Evolutionary conservation across 2,888 invertebrate species (phyloP).

Genomic region (Zeuzera pyrina): DNA sequence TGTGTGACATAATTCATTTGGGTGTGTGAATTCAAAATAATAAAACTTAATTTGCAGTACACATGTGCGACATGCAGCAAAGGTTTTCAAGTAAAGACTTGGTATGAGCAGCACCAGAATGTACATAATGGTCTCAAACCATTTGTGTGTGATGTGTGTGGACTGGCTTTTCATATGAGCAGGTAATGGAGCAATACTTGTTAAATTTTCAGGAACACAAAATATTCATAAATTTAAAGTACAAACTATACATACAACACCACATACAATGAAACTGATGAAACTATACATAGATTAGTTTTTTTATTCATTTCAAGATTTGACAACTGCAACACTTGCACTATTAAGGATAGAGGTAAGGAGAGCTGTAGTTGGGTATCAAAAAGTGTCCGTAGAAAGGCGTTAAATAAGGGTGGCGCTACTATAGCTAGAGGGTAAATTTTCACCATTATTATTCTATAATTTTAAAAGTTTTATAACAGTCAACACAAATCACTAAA

Average conservation of each 20-base stretch:
- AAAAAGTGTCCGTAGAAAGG: no score
- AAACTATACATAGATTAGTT: not conserved
- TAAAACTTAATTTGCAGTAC: conserved; percentile 26
- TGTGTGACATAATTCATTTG: no score
- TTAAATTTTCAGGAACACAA: not conserved
- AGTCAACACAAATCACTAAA: no score
- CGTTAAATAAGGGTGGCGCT: no score
- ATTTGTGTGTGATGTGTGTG: conserved; percentile 55
- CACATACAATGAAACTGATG: not conserved
- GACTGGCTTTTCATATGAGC: conserved; percentile 47
- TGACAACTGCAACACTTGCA: no score
- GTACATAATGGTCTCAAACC: conserved; percentile 49
- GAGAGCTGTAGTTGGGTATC: no score
- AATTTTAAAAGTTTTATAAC: no score
- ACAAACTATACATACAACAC: not conserved
- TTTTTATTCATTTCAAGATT: no score
- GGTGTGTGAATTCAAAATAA: no score
- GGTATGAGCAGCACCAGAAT: conserved; percentile 59
- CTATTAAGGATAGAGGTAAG: no score
- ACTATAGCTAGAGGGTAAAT: no score
- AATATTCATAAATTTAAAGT: not conserved
- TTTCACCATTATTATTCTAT: no score
- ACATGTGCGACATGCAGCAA: conserved; percentile 39
- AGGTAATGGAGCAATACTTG: conserved; percentile 25
- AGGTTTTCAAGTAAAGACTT: conserved; percentile 56